Conservation (phyloP, 2,797 vertebrate species). For the Antrozous pallidus region DNA sequence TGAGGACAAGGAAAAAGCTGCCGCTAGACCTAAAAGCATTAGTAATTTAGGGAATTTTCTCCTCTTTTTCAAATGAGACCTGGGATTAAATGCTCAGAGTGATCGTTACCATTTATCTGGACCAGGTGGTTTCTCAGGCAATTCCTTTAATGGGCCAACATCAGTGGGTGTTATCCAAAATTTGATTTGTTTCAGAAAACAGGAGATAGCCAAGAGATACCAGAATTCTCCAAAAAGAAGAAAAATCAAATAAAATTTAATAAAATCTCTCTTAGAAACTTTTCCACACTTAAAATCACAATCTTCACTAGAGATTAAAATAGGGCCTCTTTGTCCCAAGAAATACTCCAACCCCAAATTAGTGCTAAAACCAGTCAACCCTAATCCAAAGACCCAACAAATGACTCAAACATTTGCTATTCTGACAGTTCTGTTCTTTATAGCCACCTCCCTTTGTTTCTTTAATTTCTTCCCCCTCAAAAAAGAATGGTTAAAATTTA, state of each 20-base stretch:
- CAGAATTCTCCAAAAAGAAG: background rate
- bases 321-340: conserved; percentile 28
- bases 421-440: conserved; percentile 81
- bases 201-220: background rate
- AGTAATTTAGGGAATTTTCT: conserved; percentile 49
- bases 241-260: background rate
- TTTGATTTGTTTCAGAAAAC: background rate
- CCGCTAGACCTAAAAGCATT: conserved; percentile 9
- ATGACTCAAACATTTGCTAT: conserved; percentile 61
- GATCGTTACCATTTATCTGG: background rate
- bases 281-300: background rate
- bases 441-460: conserved; percentile 76
- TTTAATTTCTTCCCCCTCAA: conserved; percentile 74
- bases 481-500: conserved; percentile 82
- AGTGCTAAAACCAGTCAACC: conserved; percentile 64
- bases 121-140: conserved; percentile 17
- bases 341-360: conserved; percentile 69
- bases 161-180: background rate
- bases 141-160: background rate
- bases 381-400: conserved; percentile 66
- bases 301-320: conserved; percentile 2
- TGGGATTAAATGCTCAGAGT: background rate
- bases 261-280: conserved; percentile 3
- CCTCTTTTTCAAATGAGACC: conserved; percentile 35
- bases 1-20: conserved; percentile 46